These are phyloP conservation scores for Vidua macroura DNA, from an alignment of 2,113 vertebrate genomes.

Conservation along the genomic window DNA sequence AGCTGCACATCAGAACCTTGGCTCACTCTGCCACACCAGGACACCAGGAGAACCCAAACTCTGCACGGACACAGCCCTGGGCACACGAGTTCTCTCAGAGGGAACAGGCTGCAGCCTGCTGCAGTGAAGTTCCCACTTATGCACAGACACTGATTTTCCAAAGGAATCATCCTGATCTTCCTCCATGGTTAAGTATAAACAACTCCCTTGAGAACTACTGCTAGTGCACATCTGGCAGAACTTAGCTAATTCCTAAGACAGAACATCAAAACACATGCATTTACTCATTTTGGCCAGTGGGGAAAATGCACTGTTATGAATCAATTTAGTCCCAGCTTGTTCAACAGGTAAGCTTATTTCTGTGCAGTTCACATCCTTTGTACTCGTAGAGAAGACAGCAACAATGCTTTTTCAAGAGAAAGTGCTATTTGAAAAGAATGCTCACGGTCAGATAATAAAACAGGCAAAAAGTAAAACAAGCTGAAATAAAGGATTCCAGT, in stretches of 20 bases:
- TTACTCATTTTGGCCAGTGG: background rate
- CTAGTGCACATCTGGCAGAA: background rate
- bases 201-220: background rate
- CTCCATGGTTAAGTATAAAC: background rate
- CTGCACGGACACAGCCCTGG: background rate
- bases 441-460: background rate
- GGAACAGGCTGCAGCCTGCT: background rate
- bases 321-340: background rate
- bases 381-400: background rate
- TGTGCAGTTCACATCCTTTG: background rate
- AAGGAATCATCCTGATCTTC: background rate
- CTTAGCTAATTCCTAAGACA: background rate
- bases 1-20: background rate
- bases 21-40: fast-evolving
- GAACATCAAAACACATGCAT: background rate
- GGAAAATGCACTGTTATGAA: background rate
- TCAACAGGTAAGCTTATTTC: background rate
- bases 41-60: fast-evolving
- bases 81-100: fast-evolving
- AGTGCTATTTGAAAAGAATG: background rate
- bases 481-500: background rate
- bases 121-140: background rate
- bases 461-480: background rate
- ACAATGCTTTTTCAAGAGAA: background rate
- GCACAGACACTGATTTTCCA: background rate